A percentile compares a stretch with the other conserved stretches of the same genome.
Conservation (phyloP, 2,113 vertebrate species). For the Rhizomys pruinosus region DNA sequence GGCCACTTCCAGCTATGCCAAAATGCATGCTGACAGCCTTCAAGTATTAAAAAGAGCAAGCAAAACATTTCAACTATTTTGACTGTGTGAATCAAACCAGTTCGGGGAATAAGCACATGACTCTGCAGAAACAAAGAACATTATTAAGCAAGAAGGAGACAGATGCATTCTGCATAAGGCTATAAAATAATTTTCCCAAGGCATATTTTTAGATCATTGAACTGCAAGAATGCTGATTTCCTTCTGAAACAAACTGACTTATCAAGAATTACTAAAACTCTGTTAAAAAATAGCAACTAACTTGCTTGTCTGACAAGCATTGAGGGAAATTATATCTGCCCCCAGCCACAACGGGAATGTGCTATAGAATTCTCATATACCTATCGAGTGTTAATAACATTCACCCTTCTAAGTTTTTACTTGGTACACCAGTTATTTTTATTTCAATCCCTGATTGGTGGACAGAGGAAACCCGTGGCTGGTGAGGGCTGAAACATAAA, state of each 20-base stretch:
- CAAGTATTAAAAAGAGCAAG: conserved; percentile 70
- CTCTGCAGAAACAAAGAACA: conserved; percentile 73
- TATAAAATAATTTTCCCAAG: conserved; percentile 68
- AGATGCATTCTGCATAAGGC: conserved; percentile 54
- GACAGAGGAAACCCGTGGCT: not conserved
- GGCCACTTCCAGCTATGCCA: conserved; percentile 34
- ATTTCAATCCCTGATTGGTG: conserved; percentile 18
- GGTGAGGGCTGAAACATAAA: not conserved
- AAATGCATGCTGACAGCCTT: conserved; percentile 61
- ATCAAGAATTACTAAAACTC: conserved; percentile 62
- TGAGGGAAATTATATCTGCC: conserved; percentile 23
- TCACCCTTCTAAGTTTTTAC: not conserved
- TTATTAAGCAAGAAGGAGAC: conserved; percentile 70
- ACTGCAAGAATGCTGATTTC: conserved; percentile 71
- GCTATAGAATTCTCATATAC: not conserved
- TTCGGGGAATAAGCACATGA: conserved; percentile 54
- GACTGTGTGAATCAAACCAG: conserved; percentile 57
- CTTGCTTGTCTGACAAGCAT: conserved; percentile 46
- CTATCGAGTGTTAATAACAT: too few relatives aligned
- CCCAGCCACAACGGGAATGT: not conserved
- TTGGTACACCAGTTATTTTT: not conserved
- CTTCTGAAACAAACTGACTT: conserved; percentile 65
- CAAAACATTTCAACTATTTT: conserved; percentile 62
- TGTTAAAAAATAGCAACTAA: conserved; percentile 65
- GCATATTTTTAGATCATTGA: conserved; percentile 77